These are phyloP conservation scores for Melinaea menophilus DNA, from an alignment of 2,888 invertebrate species.

Conservation along the genomic window DNA sequence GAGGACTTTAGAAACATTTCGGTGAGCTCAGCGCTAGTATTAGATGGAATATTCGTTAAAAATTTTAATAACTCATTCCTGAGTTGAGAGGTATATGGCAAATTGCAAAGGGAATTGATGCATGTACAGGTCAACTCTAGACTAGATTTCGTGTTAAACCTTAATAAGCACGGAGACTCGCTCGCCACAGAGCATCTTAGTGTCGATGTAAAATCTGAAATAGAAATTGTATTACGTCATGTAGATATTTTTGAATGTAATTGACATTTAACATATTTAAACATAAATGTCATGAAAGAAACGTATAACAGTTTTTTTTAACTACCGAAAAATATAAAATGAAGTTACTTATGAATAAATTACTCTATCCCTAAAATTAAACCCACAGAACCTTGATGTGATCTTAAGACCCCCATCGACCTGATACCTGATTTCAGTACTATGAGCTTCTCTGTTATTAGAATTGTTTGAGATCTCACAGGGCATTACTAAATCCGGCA, in stretches of 20 bases:
- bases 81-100: too few relatives aligned
- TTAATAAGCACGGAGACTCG: too few relatives aligned
- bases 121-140: conserved; percentile 41
- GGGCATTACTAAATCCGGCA: conserved; percentile 15
- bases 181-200: too few relatives aligned
- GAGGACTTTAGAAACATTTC: conserved; percentile 48
- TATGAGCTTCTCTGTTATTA: background rate
- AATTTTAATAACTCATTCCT: conserved; percentile 53
- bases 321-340: too few relatives aligned
- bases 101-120: too few relatives aligned
- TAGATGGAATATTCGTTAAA: conserved; percentile 37
- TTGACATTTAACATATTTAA: too few relatives aligned
- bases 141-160: conserved; percentile 42
- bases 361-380: background rate
- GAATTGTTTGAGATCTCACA: conserved; percentile 3
- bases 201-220: too few relatives aligned
- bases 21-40: conserved; percentile 42
- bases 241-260: too few relatives aligned
- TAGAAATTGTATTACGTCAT: too few relatives aligned
- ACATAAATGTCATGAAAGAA: background rate
- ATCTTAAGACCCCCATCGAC: conserved; percentile 23
- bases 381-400: conserved; percentile 14
- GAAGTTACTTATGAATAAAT: background rate
- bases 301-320: background rate
- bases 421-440: conserved; percentile 16